phyloP scores from a whole-genome alignment of 1,140 invertebrate species.

The Drosophila sechellia region DNA sequence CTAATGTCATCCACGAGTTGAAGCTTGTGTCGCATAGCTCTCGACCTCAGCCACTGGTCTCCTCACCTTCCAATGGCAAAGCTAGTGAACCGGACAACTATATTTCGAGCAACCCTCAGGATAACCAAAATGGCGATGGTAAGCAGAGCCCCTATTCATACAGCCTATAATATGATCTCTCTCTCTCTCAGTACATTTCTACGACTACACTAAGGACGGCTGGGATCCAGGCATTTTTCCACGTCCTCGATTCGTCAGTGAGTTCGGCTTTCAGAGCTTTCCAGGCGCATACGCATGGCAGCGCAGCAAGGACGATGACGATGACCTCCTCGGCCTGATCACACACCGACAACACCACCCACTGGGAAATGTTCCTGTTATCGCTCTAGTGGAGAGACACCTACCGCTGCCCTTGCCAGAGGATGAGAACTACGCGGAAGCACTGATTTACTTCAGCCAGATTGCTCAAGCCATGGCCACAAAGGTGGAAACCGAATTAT shows the following conservation, averaged over 20 bases:
- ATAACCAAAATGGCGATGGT: constrained; percentile 94
- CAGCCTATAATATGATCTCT: not conserved
- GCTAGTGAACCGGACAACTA: constrained; percentile 90
- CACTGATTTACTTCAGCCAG: constrained; percentile 91
- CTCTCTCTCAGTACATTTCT: constrained; percentile 93
- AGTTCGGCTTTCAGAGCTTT: constrained; percentile 97
- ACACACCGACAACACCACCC: constrained; percentile 93
- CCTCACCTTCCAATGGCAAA: constrained; percentile 97
- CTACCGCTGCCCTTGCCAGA: constrained; percentile 86
- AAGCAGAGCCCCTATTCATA: constrained; percentile 27
- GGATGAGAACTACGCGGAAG: constrained; percentile 85
- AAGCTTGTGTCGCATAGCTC: constrained; percentile 86
- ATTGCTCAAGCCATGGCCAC: constrained; percentile 95
- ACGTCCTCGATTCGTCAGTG: constrained; percentile 94
- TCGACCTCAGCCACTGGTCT: constrained; percentile 85
- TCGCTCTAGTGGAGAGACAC: constrained; percentile 86
- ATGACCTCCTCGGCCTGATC: constrained; percentile 89
- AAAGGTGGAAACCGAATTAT: constrained; percentile 95
- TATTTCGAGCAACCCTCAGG: constrained; percentile 91
- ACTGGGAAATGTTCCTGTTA: constrained; percentile 88
- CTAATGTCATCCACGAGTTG: constrained; percentile 90
- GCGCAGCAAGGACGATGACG: constrained; percentile 85
- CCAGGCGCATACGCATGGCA: constrained; percentile 87
- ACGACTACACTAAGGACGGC: constrained; percentile 93
- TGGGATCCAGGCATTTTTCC: constrained; percentile 93